A percentile compares a stretch with the other conserved stretches of the same genome.
phyloP scores from a whole-genome alignment of 1,140 invertebrate genomes.

The Lepidurus apus region DNA sequence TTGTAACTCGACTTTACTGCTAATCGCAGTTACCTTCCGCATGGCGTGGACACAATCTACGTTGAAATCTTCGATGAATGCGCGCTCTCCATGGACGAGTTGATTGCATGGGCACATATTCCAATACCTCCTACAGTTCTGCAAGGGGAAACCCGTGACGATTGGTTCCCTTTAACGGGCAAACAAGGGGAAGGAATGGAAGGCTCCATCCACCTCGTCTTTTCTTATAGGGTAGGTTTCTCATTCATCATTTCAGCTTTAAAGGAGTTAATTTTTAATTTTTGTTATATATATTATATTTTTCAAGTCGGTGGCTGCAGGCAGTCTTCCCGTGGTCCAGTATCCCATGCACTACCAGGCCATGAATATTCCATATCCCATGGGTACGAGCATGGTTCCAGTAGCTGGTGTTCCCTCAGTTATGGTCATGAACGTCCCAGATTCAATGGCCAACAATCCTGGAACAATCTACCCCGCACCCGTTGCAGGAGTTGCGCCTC shows the following conservation, averaged over 20 bases:
- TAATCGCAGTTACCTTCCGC: constrained; percentile 64
- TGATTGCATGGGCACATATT: constrained; percentile 86
- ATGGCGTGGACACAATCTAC: constrained; percentile 79
- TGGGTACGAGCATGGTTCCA: constrained; percentile 35
- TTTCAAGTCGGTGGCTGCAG: neutral
- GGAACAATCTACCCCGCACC: neutral
- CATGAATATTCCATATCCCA: constrained; percentile 22
- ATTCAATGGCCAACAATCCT: neutral
- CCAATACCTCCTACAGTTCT: constrained; percentile 75
- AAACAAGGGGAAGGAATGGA: constrained; percentile 90
- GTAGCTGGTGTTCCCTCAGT: constrained; percentile 19
- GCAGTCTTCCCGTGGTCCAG: constrained; percentile 8
- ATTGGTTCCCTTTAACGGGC: constrained; percentile 86
- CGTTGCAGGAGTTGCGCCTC: constrained; percentile 35
- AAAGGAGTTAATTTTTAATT: constrained; percentile 2
- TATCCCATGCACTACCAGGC: constrained; percentile 35
- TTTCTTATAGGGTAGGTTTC: constrained; percentile 58
- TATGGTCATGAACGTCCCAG: constrained; percentile 28
- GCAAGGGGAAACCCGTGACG: constrained; percentile 80
- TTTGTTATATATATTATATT: neutral
- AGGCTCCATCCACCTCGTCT: constrained; percentile 62
- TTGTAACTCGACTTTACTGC: constrained; percentile 9
- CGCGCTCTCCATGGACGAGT: constrained; percentile 90
- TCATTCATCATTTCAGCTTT: no score
- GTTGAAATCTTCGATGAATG: constrained; percentile 96